A percentile compares a stretch with the other conserved stretches of the same genome.
Conservation (phyloP, 2,888 invertebrate genomes). For the Sthenelais limicola region DNA sequence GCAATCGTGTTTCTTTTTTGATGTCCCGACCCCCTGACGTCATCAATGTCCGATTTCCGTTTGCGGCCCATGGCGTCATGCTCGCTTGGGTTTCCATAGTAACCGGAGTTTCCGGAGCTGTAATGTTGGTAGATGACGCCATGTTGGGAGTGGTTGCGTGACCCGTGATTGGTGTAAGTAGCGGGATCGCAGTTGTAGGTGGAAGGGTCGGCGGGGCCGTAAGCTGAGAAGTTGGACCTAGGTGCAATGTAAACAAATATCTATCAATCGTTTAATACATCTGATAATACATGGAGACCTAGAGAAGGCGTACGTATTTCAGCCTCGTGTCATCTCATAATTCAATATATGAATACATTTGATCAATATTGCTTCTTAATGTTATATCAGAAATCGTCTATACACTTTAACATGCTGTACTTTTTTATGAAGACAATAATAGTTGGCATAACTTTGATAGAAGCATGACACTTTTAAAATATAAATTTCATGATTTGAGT, state of each 20-base stretch:
- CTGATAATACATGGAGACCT: neutral
- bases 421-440: no score
- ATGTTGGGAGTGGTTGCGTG: slow-evolving; percentile 23
- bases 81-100: slow-evolving; percentile 12
- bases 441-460: no score
- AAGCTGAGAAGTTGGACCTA: neutral
- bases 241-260: neutral
- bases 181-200: slow-evolving; percentile 13
- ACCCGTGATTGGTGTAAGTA: neutral
- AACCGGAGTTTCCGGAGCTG: slow-evolving; percentile 1
- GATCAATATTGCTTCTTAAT: no score
- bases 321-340: no score
- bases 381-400: no score
- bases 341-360: no score
- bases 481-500: no score
- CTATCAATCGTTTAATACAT: neutral
- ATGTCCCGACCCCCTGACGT: slow-evolving; percentile 8
- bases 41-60: slow-evolving; percentile 28
- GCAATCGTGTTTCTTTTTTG: slow-evolving; percentile 2
- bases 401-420: no score
- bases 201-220: neutral
- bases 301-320: neutral
- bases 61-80: slow-evolving; percentile 26
- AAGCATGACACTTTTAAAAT: no score
- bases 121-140: slow-evolving; percentile 43